phyloP scores from a whole-genome alignment of 2,113 vertebrate species.

The Cyanocitta stelleri region DNA sequence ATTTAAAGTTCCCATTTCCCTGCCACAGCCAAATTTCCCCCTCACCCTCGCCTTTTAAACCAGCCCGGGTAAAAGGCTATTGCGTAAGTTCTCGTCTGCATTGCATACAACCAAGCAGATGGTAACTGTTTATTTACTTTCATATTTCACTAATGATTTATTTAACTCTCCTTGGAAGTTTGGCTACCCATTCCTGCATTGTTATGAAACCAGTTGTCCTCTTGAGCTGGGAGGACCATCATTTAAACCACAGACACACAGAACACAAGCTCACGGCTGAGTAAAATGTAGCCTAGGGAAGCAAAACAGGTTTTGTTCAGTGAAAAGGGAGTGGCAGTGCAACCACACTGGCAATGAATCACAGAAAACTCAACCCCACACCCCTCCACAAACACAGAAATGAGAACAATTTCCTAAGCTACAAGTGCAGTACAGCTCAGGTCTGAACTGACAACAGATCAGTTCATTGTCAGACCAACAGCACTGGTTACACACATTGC shows the following conservation, averaged over 20 bases:
- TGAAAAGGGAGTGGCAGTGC: slow-evolving; percentile 20
- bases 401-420: not conserved
- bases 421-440: not conserved
- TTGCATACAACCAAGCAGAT: not conserved
- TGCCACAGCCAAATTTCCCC: not conserved
- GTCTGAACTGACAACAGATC: not conserved
- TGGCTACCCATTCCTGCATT: not conserved
- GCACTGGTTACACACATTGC: no score
- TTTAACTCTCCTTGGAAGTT: not conserved
- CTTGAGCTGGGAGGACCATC: not conserved
- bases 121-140: not conserved
- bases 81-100: not conserved
- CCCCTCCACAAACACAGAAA: not conserved
- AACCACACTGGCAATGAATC: not conserved
- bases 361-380: not conserved
- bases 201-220: not conserved
- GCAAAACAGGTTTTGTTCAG: slow-evolving; percentile 19
- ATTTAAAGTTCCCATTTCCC: not conserved
- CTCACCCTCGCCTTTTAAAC: not conserved
- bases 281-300: not conserved
- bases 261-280: not conserved
- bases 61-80: not conserved
- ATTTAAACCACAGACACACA: not conserved
- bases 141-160: not conserved
- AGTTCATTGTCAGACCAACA: not conserved